Conservation (phyloP, 1,140 invertebrate genomes). For the Antheraea pernyi region DNA sequence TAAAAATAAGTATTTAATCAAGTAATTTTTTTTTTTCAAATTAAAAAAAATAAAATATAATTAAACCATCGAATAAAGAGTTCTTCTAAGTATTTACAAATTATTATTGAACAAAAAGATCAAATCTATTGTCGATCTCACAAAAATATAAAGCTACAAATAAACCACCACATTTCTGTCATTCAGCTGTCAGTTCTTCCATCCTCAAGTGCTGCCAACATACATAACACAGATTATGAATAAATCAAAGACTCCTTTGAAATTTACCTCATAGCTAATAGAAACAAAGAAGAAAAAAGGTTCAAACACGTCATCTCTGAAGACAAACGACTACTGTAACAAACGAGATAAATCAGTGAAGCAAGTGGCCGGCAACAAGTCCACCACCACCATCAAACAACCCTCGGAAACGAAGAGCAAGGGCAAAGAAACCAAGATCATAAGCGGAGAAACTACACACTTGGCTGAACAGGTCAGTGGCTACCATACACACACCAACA, state of each 20-base stretch:
- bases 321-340: conserved; percentile 19
- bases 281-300: conserved; percentile 55
- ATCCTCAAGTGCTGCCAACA: no score
- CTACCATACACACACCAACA: not conserved
- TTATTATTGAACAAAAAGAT: no score
- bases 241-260: not conserved
- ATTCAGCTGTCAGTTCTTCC: no score
- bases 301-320: conserved; percentile 20
- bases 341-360: conserved; percentile 38
- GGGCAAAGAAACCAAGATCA: conserved; percentile 28
- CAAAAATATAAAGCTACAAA: no score
- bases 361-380: conserved; percentile 35
- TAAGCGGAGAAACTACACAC: conserved; percentile 40
- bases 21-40: no score
- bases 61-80: no score
- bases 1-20: no score
- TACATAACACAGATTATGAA: no score
- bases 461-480: conserved; percentile 53
- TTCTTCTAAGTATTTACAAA: no score
- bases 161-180: no score
- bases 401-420: conserved; percentile 22
- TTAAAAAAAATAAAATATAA: no score
- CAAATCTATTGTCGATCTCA: no score
- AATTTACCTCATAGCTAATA: conserved; percentile 32
- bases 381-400: conserved; percentile 41